These are phyloP conservation scores for Atta texana DNA, from an alignment of 1,140 invertebrate species.

Conservation along the genomic window DNA sequence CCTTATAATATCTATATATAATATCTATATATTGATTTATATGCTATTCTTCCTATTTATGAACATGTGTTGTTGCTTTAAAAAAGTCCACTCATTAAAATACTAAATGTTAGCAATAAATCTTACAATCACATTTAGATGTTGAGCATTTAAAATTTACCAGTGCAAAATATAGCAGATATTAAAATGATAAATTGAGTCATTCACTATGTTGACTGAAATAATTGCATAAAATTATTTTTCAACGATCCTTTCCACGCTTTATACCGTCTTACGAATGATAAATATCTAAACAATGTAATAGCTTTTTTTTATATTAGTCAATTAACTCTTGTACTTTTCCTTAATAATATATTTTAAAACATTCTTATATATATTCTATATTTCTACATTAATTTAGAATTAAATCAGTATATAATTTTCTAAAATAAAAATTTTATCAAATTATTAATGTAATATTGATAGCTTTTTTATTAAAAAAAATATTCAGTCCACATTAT, in stretches of 20 bases:
- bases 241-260: neutral
- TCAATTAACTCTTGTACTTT: neutral
- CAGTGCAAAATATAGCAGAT: neutral
- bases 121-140: neutral
- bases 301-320: neutral
- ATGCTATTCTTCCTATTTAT: neutral
- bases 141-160: neutral
- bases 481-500: neutral
- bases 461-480: neutral
- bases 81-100: constrained; percentile 35
- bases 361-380: neutral
- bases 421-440: neutral
- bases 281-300: constrained; percentile 6
- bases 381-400: neutral
- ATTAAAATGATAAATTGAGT: constrained; percentile 31
- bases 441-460: constrained; percentile 1
- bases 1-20: too few relatives aligned
- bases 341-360: neutral
- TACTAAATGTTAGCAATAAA: constrained; percentile 53
- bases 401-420: neutral
- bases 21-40: constrained; percentile 1
- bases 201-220: neutral
- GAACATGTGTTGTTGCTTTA: constrained; percentile 2
- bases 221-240: constrained; percentile 22
- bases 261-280: neutral